Conservation (phyloP, 2,113 vertebrate genomes). For the Lethenteron camtschaticum region DNA sequence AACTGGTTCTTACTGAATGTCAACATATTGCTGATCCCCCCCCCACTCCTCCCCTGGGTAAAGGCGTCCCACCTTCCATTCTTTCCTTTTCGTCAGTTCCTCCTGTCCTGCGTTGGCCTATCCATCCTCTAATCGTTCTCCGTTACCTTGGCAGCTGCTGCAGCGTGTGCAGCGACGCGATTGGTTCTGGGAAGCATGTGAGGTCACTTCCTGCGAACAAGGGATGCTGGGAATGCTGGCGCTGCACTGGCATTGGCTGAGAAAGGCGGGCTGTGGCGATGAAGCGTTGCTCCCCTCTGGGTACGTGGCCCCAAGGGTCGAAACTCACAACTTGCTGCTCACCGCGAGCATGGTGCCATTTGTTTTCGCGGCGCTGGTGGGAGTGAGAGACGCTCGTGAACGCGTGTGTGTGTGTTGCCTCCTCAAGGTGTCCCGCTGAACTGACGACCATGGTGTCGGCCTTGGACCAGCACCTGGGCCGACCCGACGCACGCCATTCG, state of each 20-base stretch:
- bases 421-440: slow-evolving; percentile 1
- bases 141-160: slow-evolving; percentile 19
- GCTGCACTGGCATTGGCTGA: slow-evolving; percentile 91
- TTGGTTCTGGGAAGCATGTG: slow-evolving; percentile 51
- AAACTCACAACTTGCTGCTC: too few relatives aligned
- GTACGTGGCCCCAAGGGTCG: slow-evolving; percentile 57
- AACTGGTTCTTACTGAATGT: too few relatives aligned
- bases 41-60: too few relatives aligned
- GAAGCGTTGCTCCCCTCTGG: slow-evolving; percentile 29
- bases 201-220: slow-evolving; percentile 31
- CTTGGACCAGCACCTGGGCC: slow-evolving; percentile 28
- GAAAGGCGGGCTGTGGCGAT: slow-evolving; percentile 33
- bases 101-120: too few relatives aligned
- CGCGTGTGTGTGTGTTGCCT: neutral
- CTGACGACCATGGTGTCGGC: slow-evolving; percentile 1
- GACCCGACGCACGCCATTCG: slow-evolving; percentile 21
- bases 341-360: too few relatives aligned
- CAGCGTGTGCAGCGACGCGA: slow-evolving; percentile 48
- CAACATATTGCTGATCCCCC: too few relatives aligned
- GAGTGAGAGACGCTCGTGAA: too few relatives aligned
- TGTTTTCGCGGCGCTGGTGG: too few relatives aligned
- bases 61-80: too few relatives aligned
- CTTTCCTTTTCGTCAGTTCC: too few relatives aligned
- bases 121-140: neutral
- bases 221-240: slow-evolving; percentile 48